Evolutionary conservation across 2,888 invertebrate species (phyloP).

Genomic region (Chymomyza fuscimana): DNA sequence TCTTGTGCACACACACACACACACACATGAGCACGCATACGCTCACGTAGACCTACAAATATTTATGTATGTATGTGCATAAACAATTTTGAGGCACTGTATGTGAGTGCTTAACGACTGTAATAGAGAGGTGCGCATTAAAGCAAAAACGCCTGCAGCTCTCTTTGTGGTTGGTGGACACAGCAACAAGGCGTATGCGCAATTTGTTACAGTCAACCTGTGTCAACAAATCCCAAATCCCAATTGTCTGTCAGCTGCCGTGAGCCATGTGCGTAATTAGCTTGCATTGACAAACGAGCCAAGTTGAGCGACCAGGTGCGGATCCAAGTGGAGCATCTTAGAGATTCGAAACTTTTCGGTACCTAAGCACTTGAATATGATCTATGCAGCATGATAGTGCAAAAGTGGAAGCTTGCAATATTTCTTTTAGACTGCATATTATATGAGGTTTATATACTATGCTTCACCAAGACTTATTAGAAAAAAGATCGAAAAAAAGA

Average conservation of each 20-base stretch:
- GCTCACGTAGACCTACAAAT: conserved; percentile 5
- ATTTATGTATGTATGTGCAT: not conserved
- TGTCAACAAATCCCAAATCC: not conserved
- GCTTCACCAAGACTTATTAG: too few relatives aligned
- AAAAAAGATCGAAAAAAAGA: too few relatives aligned
- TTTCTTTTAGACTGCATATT: too few relatives aligned
- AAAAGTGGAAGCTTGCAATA: too few relatives aligned
- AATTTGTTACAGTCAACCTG: conserved; percentile 41
- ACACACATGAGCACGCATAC: conserved; percentile 10
- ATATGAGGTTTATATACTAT: too few relatives aligned
- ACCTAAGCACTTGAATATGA: too few relatives aligned
- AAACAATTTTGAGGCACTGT: not conserved
- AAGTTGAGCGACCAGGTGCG: not conserved
- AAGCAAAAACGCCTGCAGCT: not conserved
- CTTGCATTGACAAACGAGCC: conserved; percentile 30
- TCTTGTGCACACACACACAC: conserved; percentile 11
- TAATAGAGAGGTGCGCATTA: not conserved
- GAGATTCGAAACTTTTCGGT: too few relatives aligned
- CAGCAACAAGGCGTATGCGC: conserved; percentile 45
- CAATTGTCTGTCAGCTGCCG: not conserved
- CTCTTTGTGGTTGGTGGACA: conserved; percentile 18
- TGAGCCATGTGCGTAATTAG: conserved; percentile 30
- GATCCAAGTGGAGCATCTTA: not conserved
- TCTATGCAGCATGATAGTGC: too few relatives aligned
- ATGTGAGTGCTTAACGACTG: not conserved